Evolutionary conservation across 2,113 vertebrate species (phyloP).

Genomic region (Bufo gargarizans): DNA sequence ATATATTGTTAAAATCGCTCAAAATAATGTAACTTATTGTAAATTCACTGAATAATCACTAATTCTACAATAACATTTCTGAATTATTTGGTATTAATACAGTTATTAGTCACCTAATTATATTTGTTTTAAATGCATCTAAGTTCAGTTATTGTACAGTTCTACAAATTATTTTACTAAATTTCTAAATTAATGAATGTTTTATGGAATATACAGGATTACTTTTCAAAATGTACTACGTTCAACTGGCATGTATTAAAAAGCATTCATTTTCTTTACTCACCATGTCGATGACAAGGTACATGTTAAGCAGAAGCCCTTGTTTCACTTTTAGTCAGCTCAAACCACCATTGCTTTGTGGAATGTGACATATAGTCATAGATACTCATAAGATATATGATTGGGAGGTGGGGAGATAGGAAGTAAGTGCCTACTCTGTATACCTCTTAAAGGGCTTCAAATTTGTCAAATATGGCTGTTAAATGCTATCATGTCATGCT

Average conservation of each 20-base stretch:
- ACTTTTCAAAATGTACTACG: neutral
- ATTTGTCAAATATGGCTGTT: too few species aligned
- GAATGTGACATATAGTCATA: neutral
- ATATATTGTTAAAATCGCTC: too few species aligned
- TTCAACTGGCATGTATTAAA: neutral
- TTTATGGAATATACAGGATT: neutral
- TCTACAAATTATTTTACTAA: neutral
- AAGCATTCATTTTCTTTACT: neutral
- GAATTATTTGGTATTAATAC: too few species aligned
- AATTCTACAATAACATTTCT: too few species aligned
- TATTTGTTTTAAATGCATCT: neutral
- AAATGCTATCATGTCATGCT: too few species aligned
- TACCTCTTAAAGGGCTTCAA: neutral
- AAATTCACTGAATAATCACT: too few species aligned
- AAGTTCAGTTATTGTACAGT: neutral
- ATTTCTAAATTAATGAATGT: neutral
- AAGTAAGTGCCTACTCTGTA: neutral
- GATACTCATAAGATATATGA: neutral
- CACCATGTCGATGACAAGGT: neutral
- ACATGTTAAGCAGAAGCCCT: conserved; percentile 6
- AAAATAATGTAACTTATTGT: too few species aligned
- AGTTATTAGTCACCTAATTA: neutral
- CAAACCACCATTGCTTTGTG: neutral
- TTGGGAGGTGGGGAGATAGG: neutral
- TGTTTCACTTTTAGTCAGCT: conserved; percentile 11